Base-by-base conservation (phyloP, 2,888 invertebrate genomes). In the Azorinus chamasolen region DNA sequence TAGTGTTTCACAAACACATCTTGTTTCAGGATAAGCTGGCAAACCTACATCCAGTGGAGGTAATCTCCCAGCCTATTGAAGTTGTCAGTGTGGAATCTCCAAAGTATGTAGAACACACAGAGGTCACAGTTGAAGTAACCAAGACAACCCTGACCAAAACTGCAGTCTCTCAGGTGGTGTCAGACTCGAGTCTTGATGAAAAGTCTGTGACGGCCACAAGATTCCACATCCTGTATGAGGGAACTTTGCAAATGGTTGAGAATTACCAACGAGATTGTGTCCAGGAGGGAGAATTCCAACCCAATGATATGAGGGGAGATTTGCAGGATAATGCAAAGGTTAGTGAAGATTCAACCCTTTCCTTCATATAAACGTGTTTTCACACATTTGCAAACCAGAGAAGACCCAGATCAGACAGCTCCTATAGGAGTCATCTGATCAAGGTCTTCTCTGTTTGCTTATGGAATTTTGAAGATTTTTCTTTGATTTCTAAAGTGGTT, bases 271-370 rank as follows among this genome's bases (percentile, higher is more conserved):
- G 80, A 58, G 86, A 87, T 54, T 74, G 87, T 16, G 54, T 88
- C 24, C 87, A 87, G 24, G 78, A 85, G 53, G 89, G 87, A 18
- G 80, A 82, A n/a, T 69, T 90, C n/a, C 66, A 64, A 18, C 39
- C 66, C 1, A 82, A 78, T 24, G 89, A 89, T 61, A 84, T 86
- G 32, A 57, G 62, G 14, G 86, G 86, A 16, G 87, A 87, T 27
- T 64, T 88, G n/a, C 88, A 91, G 58, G 84, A 82, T 20, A 87
- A 83, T 62, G 79, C 88, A 14, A 83, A 86, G 87, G 91, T 91
- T 62, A 45, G 27, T 10, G 14, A n/a, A n/a, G n/a, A n/a, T n/a
- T n/a, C n/a, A n/a, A n/a, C n/a, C n/a, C n/a, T n/a, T n/a, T n/a
- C n/a, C n/a, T n/a, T n/a, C n/a, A n/a, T n/a, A n/a, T n/a, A n/a